These are phyloP conservation scores for Latrodectus geometricus DNA, from an alignment of 1,140 invertebrate species.

Conservation along the genomic window DNA sequence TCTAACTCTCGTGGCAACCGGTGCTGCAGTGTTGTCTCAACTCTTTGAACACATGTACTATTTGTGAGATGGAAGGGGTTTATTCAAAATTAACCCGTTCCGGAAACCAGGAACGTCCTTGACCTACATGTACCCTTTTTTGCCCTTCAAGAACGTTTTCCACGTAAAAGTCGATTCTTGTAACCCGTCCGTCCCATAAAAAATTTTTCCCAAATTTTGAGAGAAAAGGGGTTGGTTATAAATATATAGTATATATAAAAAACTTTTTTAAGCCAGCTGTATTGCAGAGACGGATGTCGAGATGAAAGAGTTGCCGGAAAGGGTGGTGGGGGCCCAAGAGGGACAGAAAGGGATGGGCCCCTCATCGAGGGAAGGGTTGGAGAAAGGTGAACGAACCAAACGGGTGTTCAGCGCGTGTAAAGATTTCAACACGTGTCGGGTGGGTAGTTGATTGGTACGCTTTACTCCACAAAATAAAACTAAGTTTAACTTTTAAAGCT, in stretches of 20 bases:
- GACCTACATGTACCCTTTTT: slow-evolving; percentile 43
- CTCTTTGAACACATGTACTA: background rate
- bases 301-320: slow-evolving; percentile 38
- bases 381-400: slow-evolving; percentile 45
- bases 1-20: no score
- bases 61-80: background rate
- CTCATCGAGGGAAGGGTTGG: slow-evolving; percentile 15
- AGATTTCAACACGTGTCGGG: background rate
- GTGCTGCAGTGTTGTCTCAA: background rate
- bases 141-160: slow-evolving; percentile 36
- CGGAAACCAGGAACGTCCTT: slow-evolving; percentile 22
- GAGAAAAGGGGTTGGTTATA: slow-evolving; percentile 18
- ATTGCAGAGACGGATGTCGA: background rate
- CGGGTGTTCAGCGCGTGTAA: slow-evolving; percentile 4
- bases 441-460: no score
- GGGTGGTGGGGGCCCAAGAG: slow-evolving; percentile 33
- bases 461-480: no score
- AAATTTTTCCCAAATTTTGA: slow-evolving; percentile 16
- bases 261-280: slow-evolving; percentile 11
- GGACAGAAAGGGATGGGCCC: slow-evolving; percentile 29
- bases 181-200: slow-evolving; percentile 44
- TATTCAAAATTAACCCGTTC: background rate
- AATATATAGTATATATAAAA: background rate
- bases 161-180: slow-evolving; percentile 6
- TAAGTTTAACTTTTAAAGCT: no score